Evolutionary conservation across 1,140 invertebrate species (phyloP), one percentile per base, ranked within the genome.

Genomic region (Bicyclus anynana): DNA sequence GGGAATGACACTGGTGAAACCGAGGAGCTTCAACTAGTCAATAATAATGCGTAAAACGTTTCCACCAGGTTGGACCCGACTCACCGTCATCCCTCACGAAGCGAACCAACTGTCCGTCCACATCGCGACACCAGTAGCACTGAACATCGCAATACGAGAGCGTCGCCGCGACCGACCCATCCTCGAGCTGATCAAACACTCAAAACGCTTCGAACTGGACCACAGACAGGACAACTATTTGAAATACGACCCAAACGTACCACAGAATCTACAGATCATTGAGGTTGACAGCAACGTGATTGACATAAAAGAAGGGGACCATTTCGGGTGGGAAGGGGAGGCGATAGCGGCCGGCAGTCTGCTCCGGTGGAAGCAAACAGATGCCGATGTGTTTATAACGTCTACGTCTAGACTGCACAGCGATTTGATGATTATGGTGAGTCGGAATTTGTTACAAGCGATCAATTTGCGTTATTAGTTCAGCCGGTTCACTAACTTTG

Each of bases 401-500:
- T 78, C 80, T 0, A 33, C 73, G 9, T 83, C 84, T 0, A 70
- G 66, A 6, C 62, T 87, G 13, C 78, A 80, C 27, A 77, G 76
- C 0, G 84, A 87, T 65, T 65, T 87, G 29, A 80, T 86, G 77
- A 87, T 87, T 57, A 79, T 86, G 84, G 84, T 84, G 57, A 80
- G 78, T 68, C 27, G 1, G 13, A 16, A 16, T 38, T 6, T 4
- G 2, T 16, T 4, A 23, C 23, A 23, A 23, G 23, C 7, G 7
- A 7, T n/a, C n/a, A n/a, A n/a, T n/a, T n/a, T n/a, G n/a, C n/a
- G n/a, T n/a, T n/a, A n/a, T n/a, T n/a, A n/a, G n/a, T n/a, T n/a
- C n/a, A n/a, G n/a, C n/a, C n/a, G n/a, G n/a, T n/a, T n/a, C n/a
- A n/a, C n/a, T n/a, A n/a, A n/a, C n/a, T n/a, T n/a, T n/a, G n/a